Base-by-base conservation (phyloP, 2,888 invertebrate species). In the Nephrocerus scutellatus region DNA sequence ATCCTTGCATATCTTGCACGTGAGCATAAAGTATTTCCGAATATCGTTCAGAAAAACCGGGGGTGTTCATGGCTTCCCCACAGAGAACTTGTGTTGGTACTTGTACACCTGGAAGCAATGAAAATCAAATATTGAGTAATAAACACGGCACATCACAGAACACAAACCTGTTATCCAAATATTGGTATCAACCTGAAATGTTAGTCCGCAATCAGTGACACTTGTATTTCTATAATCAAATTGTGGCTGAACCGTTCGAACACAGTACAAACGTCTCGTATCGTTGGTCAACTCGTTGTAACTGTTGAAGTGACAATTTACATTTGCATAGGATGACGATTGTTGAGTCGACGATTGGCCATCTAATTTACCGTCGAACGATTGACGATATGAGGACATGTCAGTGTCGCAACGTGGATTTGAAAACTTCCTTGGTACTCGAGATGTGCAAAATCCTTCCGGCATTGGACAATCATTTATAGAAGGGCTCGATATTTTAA, bases 11-110 rank as follows among this genome's bases (percentile, higher is more conserved):
- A 68, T 87, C 87, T 54, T 85, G 73, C 41, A 88, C 72, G 68
- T 86, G 84, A 12, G 86, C 85, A 62, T 87, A 87, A 32, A 87
- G 71, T 48, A 86, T 75, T 72, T 87, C 87, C 9, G 80, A 80
- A 68, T 88, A 87, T 1, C 64, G 54, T 47, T 63, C 60, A 15
- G 71, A 62, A 51, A 68, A 63, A 0, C 61, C 59, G 12, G 62
- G 61, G 1, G 64, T 61, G 21, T 59, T 62, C 63, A 63, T 64
- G 4, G 65, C 46, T 33, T 66, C 66, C 12, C 66, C 66, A 39
- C 65, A 66, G 52, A 68, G 43, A 14, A 82, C 77, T 59, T 85
- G 85, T 5, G 85, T 81, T 3, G 84, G 84, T 41, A 85, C 83
- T 76, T 81, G 67, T 1, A 67, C 65, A 22, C 69, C 88, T 49